Conservation (phyloP, 2,888 invertebrate genomes). For the Pecten maximus region DNA sequence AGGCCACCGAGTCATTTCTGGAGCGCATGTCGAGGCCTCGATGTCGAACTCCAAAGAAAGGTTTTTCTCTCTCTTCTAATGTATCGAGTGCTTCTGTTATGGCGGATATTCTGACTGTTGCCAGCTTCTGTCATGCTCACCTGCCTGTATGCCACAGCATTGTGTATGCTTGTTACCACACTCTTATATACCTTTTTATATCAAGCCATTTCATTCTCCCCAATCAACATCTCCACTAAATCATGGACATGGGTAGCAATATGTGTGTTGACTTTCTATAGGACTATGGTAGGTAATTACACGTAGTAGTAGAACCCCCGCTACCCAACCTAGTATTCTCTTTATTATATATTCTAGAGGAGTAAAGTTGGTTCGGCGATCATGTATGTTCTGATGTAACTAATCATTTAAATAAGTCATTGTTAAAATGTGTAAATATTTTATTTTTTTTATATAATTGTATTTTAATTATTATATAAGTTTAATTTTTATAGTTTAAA, state of each 20-base stretch:
- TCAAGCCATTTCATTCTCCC: not conserved
- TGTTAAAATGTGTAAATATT: not conserved
- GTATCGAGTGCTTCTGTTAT: not conserved
- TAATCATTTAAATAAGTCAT: no score
- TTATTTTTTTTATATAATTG: not conserved
- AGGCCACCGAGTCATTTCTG: not conserved
- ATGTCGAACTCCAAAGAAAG: not conserved
- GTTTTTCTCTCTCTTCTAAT: conserved; percentile 13
- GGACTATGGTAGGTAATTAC: not conserved
- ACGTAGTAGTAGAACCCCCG: not conserved
- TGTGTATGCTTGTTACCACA: conserved; percentile 18
- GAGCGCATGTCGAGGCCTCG: conserved; percentile 3
- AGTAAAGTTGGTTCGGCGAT: no score
- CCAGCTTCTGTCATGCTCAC: conserved; percentile 29
- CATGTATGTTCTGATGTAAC: no score
- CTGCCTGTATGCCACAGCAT: conserved; percentile 16
- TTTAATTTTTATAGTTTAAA: not conserved
- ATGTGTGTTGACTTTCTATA: not conserved
- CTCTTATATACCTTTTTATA: conserved; percentile 8
- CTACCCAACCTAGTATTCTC: no score
- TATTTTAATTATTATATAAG: not conserved
- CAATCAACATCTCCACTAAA: not conserved
- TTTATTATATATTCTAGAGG: no score
- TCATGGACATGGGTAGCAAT: not conserved
- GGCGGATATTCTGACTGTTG: not conserved